These are phyloP conservation scores for Brachyistius frenatus DNA, from an alignment of 2,113 vertebrate species.

Conservation along the genomic window DNA sequence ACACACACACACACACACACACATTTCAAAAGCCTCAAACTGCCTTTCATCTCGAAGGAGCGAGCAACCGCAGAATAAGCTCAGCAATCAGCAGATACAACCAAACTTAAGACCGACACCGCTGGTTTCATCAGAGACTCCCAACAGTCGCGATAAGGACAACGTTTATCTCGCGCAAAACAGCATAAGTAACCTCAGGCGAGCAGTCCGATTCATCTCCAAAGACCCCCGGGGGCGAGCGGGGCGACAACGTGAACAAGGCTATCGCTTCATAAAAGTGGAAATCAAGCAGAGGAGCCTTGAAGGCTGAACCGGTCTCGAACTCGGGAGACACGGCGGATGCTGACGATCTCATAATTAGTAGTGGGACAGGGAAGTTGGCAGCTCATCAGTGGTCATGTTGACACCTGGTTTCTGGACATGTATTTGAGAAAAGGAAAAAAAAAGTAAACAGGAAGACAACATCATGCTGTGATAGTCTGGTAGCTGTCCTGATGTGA, in stretches of 20 bases:
- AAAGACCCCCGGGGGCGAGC: conserved; percentile 24
- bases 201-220: conserved; percentile 12
- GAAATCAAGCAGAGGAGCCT: conserved; percentile 20
- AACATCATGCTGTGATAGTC: not conserved
- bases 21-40: conserved; percentile 26
- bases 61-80: not conserved
- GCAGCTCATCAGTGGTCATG: conserved; percentile 12
- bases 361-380: not conserved
- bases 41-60: not conserved
- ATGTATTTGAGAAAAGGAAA: not conserved
- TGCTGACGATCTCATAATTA: conserved; percentile 10
- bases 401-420: conserved; percentile 14
- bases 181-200: not conserved
- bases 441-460: too few relatives aligned
- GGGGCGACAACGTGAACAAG: conserved; percentile 20
- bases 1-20: too few relatives aligned
- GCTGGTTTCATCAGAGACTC: conserved; percentile 21
- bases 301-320: conserved; percentile 17
- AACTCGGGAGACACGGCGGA: conserved; percentile 26
- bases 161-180: conserved; percentile 25
- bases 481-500: not conserved
- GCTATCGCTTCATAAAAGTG: conserved; percentile 16
- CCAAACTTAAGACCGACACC: conserved; percentile 27
- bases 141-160: not conserved
- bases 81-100: not conserved